These are phyloP conservation scores for Hedya salicella DNA, from an alignment of 2,888 invertebrate genomes.

Conservation along the genomic window DNA sequence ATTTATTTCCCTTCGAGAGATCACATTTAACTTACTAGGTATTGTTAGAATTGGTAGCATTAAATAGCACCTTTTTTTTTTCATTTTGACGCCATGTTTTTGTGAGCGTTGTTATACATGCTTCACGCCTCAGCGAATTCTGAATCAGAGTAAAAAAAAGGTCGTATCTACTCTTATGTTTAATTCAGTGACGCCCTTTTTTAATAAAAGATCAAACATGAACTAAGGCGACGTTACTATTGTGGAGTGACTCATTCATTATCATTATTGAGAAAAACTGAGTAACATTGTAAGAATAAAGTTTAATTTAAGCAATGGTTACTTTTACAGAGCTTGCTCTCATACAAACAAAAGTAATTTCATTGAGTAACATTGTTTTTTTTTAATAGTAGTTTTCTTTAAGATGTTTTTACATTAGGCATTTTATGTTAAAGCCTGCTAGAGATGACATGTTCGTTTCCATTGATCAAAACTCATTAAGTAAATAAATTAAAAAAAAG, in stretches of 20 bases:
- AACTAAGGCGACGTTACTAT: background rate
- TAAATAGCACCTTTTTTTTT: conserved; percentile 3
- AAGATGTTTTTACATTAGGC: too few relatives aligned
- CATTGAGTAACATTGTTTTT: too few relatives aligned
- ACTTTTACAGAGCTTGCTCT: too few relatives aligned
- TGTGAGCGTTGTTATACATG: background rate
- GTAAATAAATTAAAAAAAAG: too few relatives aligned
- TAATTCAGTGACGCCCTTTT: background rate
- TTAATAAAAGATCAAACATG: background rate
- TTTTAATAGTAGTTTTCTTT: too few relatives aligned
- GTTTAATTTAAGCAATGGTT: too few relatives aligned
- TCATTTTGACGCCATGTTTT: conserved; percentile 9
- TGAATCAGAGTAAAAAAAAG: background rate
- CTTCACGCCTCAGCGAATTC: background rate
- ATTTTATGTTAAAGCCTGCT: too few relatives aligned
- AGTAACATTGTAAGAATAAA: background rate
- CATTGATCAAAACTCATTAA: too few relatives aligned
- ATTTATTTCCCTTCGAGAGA: too few relatives aligned
- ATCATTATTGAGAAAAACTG: conserved; percentile 24
- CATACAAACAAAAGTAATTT: too few relatives aligned
- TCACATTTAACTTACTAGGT: too few relatives aligned
- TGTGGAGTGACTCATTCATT: conserved; percentile 23
- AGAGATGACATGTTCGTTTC: too few relatives aligned
- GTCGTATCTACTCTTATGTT: background rate
- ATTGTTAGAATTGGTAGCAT: background rate